Percentiles rank a stretch among this genome's conserved stretches.
phyloP scores from a whole-genome alignment of 2,797 vertebrate genomes.

The Gobionotothen gibberifrons region DNA sequence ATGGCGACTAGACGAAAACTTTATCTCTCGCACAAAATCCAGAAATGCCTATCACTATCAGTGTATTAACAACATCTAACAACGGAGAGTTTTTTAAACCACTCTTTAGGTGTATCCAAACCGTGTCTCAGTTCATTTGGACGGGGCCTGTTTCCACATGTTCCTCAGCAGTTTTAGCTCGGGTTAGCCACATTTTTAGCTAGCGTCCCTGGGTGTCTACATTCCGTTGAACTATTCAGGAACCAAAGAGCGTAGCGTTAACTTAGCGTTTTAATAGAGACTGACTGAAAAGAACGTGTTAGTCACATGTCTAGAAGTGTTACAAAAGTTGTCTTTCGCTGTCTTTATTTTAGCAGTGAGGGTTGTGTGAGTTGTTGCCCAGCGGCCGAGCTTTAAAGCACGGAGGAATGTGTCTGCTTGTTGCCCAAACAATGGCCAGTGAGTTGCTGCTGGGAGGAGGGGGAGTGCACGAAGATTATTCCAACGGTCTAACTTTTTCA shows the following conservation, averaged over 20 bases:
- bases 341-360: background rate
- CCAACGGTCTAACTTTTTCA: constrained; percentile 60
- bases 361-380: constrained; percentile 50
- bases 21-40: constrained; percentile 46
- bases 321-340: background rate
- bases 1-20: constrained; percentile 67
- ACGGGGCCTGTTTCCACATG: constrained; percentile 66
- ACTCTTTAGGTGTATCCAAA: fast-evolving
- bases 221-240: constrained; percentile 57
- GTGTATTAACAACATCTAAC: fast-evolving
- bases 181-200: constrained; percentile 74
- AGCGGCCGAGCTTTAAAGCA: constrained; percentile 63
- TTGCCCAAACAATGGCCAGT: constrained; percentile 81
- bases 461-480: constrained; percentile 34
- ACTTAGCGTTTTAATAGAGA: background rate
- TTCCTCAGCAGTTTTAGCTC: constrained; percentile 65
- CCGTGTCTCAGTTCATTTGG: background rate
- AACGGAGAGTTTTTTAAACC: fast-evolving
- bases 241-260: constrained; percentile 15
- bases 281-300: fast-evolving
- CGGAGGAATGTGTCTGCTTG: constrained; percentile 80
- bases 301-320: background rate
- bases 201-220: constrained; percentile 65
- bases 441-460: constrained; percentile 50
- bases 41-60: fast-evolving